Base-by-base conservation (phyloP, 1,140 invertebrate species). In the Formica exsecta region DNA sequence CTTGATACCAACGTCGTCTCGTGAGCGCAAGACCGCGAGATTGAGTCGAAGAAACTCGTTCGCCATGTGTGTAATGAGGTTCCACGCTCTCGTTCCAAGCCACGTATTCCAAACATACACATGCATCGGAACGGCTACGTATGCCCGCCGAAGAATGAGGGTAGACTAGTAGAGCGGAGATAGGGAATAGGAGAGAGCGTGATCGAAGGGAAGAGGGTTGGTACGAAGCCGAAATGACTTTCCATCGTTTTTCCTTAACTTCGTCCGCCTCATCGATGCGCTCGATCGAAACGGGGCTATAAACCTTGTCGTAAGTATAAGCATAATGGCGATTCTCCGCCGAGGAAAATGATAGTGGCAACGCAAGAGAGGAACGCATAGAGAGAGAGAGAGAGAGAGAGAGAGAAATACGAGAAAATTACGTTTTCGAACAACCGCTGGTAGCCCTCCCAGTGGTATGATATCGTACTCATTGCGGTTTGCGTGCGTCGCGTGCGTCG, bases 41-140 rank as follows among this genome's bases (percentile, higher is more conserved):
- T 90, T 44, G 88, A 89, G 68, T 79, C 77, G 87, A 89, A 79
- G 87, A 68, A 86, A 86, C 76, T 89, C 76, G 71, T 89, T 89
- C 76, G 87, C 19, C 54, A 61, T 54, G 9, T 32, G 54, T 70
- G 85, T 89, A 89, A 89, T 89, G 54, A 87, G 86, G 65, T 86
- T 86, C 9, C 38, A 51, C 66, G 16, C 36, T 64, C 54, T 32
- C 44, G 44, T 89, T 89, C 74, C 86, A 71, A 66, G 32, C 32
- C n/a, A 81, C 76, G 87, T 86, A 89, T 89, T 83, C 71, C 65
- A n/a, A 48, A 71, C 22, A 54, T 73, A 36, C 61, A 74, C 61
- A 74, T 89, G 74, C 77, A 86, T 57, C 41, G 87, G 22, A 70
- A 85, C 19, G 74, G 88, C 16, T 80, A 85, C 68, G 87, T 88